Evolutionary conservation across 2,797 vertebrate species (phyloP), one percentile per base, ranked within the genome.

Genomic region (Pangasius mekongensis): DNA sequence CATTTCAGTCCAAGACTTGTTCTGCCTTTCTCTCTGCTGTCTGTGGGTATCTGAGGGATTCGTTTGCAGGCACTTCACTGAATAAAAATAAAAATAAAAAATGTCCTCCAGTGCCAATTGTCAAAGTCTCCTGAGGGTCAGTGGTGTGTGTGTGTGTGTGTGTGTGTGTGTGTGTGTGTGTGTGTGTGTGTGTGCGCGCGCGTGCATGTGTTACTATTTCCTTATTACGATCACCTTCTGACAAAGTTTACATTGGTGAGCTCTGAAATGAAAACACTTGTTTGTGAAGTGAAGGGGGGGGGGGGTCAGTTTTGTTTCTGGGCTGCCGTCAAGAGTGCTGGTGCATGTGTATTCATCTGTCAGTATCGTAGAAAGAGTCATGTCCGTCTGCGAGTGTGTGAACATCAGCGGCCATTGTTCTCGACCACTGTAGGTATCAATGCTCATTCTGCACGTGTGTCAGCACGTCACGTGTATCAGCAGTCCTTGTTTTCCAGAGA

Each of bases 401-500:
- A 43, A 36, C 84, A 60, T 88, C 85, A 78, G 85, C 76, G 54
- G 87, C 73, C n/a, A 10, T 73, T 49, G 66, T 49, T 73, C 78
- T 36, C 13, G 30, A 43, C 52, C 66, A 11, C 3, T 13, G 30
- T 43, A 3, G n/a, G 43, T 27, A 33, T 52, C 20, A 8, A 11
- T 8, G 52, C 52, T 62, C 49, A 0, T 83, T 22, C 67, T 49
- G 36, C 10, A 49, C 1, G 85, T 39, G 89, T 58, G 62, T 52
- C 58, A 52, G n/a, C 62, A 30, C 10, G 7, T 52, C 43, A 22
- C 84, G 77, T 78, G 71, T 86, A 89, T 90, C 90, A 91, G 96
- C 96, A 97, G 95, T 98, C 97, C 92, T 97, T 97, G 92, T 97
- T 97, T 92, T 98, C 98, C 89, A 98, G 95, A 82, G 97, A 98